Conservation (phyloP, 1,140 invertebrate genomes). For the Heliconius hermathena region DNA sequence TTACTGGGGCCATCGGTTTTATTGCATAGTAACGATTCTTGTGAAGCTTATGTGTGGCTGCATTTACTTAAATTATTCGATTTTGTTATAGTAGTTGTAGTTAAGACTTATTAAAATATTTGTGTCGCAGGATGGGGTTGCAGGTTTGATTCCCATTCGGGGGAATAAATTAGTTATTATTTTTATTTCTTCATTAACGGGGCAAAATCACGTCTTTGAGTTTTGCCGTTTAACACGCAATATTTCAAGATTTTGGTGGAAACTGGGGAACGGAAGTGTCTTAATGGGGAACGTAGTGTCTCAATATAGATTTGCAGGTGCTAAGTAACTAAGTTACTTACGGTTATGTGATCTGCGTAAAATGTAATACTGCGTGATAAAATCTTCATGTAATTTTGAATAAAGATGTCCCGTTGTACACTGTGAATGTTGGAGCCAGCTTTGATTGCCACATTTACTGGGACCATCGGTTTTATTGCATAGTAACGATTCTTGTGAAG, state of each 20-base stretch:
- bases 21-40: not conserved
- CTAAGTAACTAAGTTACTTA: constrained; percentile 33
- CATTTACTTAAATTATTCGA: not conserved
- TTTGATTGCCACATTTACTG: not conserved
- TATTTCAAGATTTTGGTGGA: too few relatives aligned
- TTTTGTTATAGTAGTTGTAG: not conserved
- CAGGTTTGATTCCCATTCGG: not conserved
- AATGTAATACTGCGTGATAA: constrained; percentile 44
- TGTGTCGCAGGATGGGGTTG: too few relatives aligned
- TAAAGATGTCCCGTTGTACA: constrained; percentile 23
- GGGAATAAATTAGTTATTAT: not conserved
- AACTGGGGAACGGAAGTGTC: too few relatives aligned
- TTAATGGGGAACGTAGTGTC: too few relatives aligned
- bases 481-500: not conserved
- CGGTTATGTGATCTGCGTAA: constrained; percentile 48
- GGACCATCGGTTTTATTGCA: not conserved
- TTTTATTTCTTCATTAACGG: too few relatives aligned
- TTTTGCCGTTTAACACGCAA: too few relatives aligned
- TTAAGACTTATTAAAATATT: not conserved
- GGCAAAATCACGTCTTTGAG: too few relatives aligned
- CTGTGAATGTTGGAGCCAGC: constrained; percentile 1
- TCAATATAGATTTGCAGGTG: too few relatives aligned
- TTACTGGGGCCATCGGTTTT: not conserved
- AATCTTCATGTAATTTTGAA: constrained; percentile 29
- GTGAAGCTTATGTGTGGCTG: not conserved